These are phyloP conservation scores for Paraescarpia echinospica DNA, from an alignment of 1,140 invertebrate genomes.

Conservation along the genomic window DNA sequence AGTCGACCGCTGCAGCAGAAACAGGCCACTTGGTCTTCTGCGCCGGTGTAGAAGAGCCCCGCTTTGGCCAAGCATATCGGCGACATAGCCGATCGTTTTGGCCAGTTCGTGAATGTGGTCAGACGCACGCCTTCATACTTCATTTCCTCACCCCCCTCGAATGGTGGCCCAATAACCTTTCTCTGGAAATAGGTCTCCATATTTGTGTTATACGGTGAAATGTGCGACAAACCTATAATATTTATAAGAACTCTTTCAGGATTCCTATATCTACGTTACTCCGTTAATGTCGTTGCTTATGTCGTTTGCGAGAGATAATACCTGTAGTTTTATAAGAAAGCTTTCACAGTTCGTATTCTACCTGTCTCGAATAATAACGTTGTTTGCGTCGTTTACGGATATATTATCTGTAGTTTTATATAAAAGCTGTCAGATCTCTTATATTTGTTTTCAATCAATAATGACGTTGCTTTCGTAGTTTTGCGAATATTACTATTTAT, in stretches of 20 bases:
- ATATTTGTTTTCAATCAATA: too few relatives aligned
- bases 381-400: neutral
- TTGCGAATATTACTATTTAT: too few relatives aligned
- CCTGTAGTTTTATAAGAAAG: too few relatives aligned
- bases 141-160: neutral
- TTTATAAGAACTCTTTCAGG: neutral
- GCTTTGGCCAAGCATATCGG: constrained; percentile 15
- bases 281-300: too few relatives aligned
- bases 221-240: neutral
- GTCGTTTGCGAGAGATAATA: too few relatives aligned
- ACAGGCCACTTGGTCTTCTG: constrained; percentile 71
- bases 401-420: too few relatives aligned
- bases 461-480: too few relatives aligned
- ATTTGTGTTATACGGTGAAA: neutral
- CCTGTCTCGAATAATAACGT: too few relatives aligned
- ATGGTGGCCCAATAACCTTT: neutral
- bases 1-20: neutral
- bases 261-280: neutral
- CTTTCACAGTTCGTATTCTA: too few relatives aligned
- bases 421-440: too few relatives aligned
- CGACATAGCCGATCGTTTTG: neutral
- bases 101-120: constrained; percentile 18
- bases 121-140: constrained; percentile 9
- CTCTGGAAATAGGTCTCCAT: neutral
- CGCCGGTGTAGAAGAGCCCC: constrained; percentile 57